Percentiles rank a stretch among this genome's conserved stretches.
Evolutionary conservation across 2,888 invertebrate species (phyloP).

Genomic region (Halocaridina rubra): DNA sequence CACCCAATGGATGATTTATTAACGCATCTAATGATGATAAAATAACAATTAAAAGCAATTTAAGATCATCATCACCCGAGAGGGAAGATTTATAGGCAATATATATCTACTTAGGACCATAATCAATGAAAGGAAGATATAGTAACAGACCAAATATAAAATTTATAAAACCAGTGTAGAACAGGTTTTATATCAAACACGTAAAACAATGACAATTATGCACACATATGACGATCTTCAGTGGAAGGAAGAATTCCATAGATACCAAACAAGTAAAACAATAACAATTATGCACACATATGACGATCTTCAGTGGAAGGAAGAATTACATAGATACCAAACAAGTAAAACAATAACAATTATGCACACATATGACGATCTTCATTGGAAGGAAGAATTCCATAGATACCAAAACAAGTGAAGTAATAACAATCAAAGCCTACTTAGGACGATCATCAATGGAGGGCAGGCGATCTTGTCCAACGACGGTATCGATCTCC

Average conservation of each 20-base stretch:
- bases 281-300: background rate
- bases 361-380: background rate
- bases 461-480: background rate
- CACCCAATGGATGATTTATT: no score
- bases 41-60: no score
- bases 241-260: no score
- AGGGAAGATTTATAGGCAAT: no score
- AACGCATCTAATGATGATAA: no score
- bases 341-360: background rate
- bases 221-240: no score
- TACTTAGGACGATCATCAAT: conserved; percentile 26
- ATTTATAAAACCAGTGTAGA: no score
- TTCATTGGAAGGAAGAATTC: background rate
- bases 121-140: no score
- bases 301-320: background rate
- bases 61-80: no score
- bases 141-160: no score
- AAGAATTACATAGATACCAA: background rate
- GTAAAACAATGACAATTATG: background rate
- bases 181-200: no score
- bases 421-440: background rate
- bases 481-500: conserved; percentile 34
- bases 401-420: background rate
- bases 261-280: background rate
- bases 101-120: no score